These are phyloP conservation scores for Halocaridina rubra DNA, from an alignment of 2,888 invertebrate species.

Conservation along the genomic window DNA sequence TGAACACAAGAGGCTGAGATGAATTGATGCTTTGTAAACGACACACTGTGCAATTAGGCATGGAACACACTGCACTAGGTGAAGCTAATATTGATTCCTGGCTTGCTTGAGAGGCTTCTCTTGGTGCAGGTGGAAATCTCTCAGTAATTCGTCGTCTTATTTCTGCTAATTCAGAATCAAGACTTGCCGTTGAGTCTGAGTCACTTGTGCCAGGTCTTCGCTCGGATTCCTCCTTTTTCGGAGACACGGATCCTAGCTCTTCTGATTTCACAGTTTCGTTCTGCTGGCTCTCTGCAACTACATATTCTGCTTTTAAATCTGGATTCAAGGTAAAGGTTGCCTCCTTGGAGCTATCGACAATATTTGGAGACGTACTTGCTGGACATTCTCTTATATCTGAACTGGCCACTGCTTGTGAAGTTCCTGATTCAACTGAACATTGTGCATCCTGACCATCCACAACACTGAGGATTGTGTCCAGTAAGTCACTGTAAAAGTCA, in stretches of 20 bases:
- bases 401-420: neutral
- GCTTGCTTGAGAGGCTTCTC: constrained; percentile 29
- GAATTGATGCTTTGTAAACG: constrained; percentile 13
- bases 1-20: constrained; percentile 43
- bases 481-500: constrained; percentile 46
- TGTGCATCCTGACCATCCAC: constrained; percentile 40
- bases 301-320: neutral
- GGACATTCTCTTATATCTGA: no score
- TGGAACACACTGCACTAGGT: constrained; percentile 47
- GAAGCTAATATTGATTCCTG: constrained; percentile 48
- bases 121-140: constrained; percentile 43
- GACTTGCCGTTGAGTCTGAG: constrained; percentile 45
- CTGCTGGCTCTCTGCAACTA: neutral
- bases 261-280: neutral
- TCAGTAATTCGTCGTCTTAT: constrained; percentile 42
- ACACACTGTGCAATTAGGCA: constrained; percentile 47
- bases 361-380: neutral
- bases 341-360: neutral
- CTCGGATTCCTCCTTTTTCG: neutral
- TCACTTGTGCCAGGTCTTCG: constrained; percentile 17
- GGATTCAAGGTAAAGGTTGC: neutral
- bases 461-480: constrained; percentile 51
- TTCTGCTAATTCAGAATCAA: constrained; percentile 44
- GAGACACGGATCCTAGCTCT: neutral
- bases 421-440: neutral